Conservation (phyloP, 64 coral and sea anemone species). For the Platygyra sinensis region DNA sequence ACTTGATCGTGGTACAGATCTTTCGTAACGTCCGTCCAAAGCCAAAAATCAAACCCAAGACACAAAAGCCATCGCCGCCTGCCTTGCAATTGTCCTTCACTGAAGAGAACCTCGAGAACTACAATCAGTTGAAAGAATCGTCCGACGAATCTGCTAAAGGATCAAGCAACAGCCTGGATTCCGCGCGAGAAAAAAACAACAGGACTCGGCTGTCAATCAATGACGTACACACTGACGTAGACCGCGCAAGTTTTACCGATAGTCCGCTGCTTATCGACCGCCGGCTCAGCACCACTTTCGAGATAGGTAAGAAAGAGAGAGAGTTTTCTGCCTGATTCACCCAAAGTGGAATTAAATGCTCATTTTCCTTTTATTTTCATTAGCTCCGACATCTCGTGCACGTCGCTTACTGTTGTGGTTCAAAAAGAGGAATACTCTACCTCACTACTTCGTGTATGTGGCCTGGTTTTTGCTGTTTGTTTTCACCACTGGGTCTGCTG, state of each 20-base stretch:
- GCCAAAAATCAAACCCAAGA: slow-evolving; percentile 49
- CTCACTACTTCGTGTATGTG: slow-evolving; percentile 76
- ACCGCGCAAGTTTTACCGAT: slow-evolving; percentile 79
- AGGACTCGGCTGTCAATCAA: slow-evolving; percentile 83
- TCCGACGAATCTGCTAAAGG: slow-evolving; percentile 77
- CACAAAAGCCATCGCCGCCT: slow-evolving; percentile 17
- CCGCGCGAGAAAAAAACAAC: slow-evolving; percentile 75
- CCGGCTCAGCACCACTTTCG: slow-evolving; percentile 50
- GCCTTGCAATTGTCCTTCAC: slow-evolving; percentile 42
- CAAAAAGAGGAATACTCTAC: slow-evolving; percentile 65
- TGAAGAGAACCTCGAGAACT: slow-evolving; percentile 41
- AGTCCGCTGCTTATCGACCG: slow-evolving; percentile 78
- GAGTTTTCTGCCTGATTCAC: not conserved
- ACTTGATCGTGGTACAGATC: slow-evolving; percentile 83
- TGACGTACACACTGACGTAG: slow-evolving; percentile 86
- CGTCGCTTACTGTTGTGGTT: slow-evolving; percentile 70
- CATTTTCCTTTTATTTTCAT: no score
- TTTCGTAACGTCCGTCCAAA: slow-evolving; percentile 84
- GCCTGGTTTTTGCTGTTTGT: slow-evolving; percentile 73
- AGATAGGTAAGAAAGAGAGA: slow-evolving; percentile 41
- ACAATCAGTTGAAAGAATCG: slow-evolving; percentile 66
- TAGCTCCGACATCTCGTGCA: slow-evolving; percentile 46
- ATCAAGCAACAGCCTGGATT: slow-evolving; percentile 85
- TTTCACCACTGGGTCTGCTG: slow-evolving; percentile 66
- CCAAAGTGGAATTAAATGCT: not conserved